Evolutionary conservation across 1,140 invertebrate species (phyloP).

Genomic region (Aradophagus sp.): DNA sequence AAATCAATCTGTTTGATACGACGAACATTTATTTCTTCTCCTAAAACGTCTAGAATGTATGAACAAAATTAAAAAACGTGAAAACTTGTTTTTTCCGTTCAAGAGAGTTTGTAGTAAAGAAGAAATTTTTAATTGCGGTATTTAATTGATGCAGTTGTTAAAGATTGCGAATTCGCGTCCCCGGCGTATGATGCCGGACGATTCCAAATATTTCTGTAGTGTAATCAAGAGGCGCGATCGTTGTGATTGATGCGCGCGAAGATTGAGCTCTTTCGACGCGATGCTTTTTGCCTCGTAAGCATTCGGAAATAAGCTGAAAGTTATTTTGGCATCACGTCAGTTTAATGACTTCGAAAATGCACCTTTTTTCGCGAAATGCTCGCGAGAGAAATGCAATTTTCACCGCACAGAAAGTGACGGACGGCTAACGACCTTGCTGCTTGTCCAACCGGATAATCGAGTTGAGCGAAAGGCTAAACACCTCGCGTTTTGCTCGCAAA

Average conservation of each 20-base stretch:
- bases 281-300: slow-evolving; percentile 25
- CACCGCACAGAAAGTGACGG: slow-evolving; percentile 52
- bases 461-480: slow-evolving; percentile 57
- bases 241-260: slow-evolving; percentile 25
- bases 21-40: too few species aligned
- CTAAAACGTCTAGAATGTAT: too few species aligned
- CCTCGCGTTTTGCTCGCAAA: slow-evolving; percentile 45
- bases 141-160: too few species aligned
- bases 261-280: slow-evolving; percentile 12
- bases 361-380: slow-evolving; percentile 28
- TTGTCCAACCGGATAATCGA: slow-evolving; percentile 59
- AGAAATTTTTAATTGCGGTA: too few species aligned
- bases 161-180: slow-evolving; percentile 31
- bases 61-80: too few species aligned
- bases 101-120: too few species aligned
- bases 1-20: too few species aligned
- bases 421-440: slow-evolving; percentile 58
- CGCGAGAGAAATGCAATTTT: slow-evolving; percentile 53
- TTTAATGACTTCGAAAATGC: slow-evolving; percentile 52
- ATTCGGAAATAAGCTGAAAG: slow-evolving; percentile 38
- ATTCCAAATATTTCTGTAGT: slow-evolving; percentile 13
- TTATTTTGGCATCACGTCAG: slow-evolving; percentile 44
- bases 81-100: too few species aligned
- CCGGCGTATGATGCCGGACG: slow-evolving; percentile 8
- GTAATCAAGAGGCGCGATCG: slow-evolving; percentile 25